Evolutionary conservation across 2,113 vertebrate species (phyloP), one percentile per base, ranked within the genome.

Genomic region (Etheostoma spectabile): DNA sequence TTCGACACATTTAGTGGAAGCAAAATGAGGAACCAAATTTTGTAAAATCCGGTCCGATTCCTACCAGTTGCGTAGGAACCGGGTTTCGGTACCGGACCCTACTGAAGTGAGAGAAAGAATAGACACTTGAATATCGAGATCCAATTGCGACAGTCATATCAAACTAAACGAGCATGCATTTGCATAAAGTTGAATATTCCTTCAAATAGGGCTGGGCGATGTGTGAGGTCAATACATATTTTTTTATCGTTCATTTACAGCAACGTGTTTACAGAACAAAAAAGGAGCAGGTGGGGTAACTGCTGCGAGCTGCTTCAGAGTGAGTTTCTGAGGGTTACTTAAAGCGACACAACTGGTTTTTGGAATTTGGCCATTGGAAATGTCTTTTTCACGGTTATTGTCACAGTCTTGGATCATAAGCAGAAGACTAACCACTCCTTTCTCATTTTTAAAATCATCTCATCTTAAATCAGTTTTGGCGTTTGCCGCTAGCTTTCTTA

Each of bases 161-260:
- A 85, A 82, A 85, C 70, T 63, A 69, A 86, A 85, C 52, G 68
- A 78, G 77, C 46, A 35, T 59, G 63, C 80, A 77, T 91, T 86
- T 83, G 46, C 84, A 85, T 82, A 76, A 82, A 80, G 42, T 76
- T 87, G 74, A 79, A 82, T 83, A 87, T 30, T 78, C 74, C 45
- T 75, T 87, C 68, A 86, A 86, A 27, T 27, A 27, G 27, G 3
- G 27, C 27, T 27, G 3, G 27, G 27, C 27, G 27, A n/a, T n/a
- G n/a, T n/a, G n/a, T n/a, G 14, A 64, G 46, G 33, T 74, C 60
- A 69, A 51, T 80, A 71, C 86, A 77, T 70, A 21, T 6, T 13
- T 56, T 61, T 46, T 79, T 75, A 82, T 48, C 8, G 69, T 27
- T 74, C 55, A 52, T 48, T 71, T 38, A 22, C n/a, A 67, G 67